Percentiles rank a stretch among this genome's conserved stretches.
Conservation (phyloP, 2,888 invertebrate genomes). For the Encarsia formosa region DNA sequence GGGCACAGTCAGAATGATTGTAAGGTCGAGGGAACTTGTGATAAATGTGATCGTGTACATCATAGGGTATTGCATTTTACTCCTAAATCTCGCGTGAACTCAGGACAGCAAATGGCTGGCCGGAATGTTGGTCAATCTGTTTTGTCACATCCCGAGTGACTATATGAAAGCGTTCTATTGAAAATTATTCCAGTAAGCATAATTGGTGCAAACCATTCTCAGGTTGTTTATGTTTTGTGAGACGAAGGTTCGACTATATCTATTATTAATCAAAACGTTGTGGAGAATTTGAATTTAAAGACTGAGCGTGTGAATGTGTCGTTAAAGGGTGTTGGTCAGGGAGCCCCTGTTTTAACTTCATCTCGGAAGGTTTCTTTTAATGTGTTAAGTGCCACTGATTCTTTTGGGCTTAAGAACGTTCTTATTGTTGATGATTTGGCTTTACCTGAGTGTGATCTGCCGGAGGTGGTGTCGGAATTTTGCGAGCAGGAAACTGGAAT, state of each 20-base stretch:
- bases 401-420: background rate
- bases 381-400: background rate
- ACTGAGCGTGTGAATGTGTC: too few species aligned
- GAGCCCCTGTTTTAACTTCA: background rate
- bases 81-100: background rate
- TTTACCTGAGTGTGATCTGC: background rate
- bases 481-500: background rate
- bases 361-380: background rate
- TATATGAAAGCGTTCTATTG: background rate
- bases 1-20: background rate
- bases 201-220: background rate
- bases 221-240: slow-evolving; percentile 1
- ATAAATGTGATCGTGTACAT: background rate
- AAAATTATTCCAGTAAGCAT: background rate
- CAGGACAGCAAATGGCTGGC: background rate
- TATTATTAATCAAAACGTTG: background rate
- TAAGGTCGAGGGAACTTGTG: background rate
- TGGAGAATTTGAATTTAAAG: too few species aligned
- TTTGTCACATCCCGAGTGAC: background rate
- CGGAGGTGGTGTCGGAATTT: background rate
- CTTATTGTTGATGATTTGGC: background rate
- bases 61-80: background rate
- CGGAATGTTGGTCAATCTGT: too few species aligned
- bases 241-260: slow-evolving; percentile 6
- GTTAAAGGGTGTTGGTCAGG: background rate